These are phyloP conservation scores for Cephalopholis sonnerati DNA, from an alignment of 2,113 vertebrate species.

Conservation along the genomic window DNA sequence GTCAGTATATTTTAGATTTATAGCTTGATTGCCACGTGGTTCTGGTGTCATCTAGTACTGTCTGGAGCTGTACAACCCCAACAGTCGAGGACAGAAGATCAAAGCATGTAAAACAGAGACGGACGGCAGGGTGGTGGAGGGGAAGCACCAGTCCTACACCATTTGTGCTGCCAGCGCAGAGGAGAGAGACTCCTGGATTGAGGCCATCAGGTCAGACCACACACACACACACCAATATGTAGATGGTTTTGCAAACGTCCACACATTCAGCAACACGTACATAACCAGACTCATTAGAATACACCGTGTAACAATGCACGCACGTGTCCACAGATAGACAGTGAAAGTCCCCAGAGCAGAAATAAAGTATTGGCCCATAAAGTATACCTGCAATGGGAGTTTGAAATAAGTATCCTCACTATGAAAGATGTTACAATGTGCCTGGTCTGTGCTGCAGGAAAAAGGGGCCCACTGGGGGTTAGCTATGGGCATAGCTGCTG, in stretches of 20 bases:
- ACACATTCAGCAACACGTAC: too few species aligned
- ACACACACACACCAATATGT: not conserved
- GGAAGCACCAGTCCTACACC: slow-evolving; percentile 95
- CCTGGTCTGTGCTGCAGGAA: too few species aligned
- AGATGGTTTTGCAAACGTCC: not conserved
- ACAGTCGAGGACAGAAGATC: slow-evolving; percentile 93
- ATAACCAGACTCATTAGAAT: not conserved
- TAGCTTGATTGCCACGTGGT: not conserved
- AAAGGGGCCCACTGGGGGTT: too few species aligned
- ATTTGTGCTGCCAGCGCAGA: slow-evolving; percentile 91
- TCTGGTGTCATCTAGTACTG: slow-evolving; percentile 86
- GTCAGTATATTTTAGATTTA: not conserved
- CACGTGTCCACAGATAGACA: too few species aligned
- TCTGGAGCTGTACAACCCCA: slow-evolving; percentile 93
- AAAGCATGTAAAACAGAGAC: slow-evolving; percentile 97
- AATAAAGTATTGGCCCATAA: too few species aligned
- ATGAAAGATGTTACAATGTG: too few species aligned
- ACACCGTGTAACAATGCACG: not conserved
- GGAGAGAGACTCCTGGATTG: slow-evolving; percentile 94
- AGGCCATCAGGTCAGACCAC: slow-evolving; percentile 89
- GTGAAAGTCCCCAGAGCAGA: too few species aligned
- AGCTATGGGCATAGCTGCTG: too few species aligned
- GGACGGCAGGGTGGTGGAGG: slow-evolving; percentile 95
- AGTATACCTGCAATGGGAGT: too few species aligned
- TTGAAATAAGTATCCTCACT: too few species aligned